A percentile compares a stretch with the other conserved stretches of the same genome.
phyloP scores from a whole-genome alignment of 2,888 invertebrate genomes.

The Osedax fenrisi region DNA sequence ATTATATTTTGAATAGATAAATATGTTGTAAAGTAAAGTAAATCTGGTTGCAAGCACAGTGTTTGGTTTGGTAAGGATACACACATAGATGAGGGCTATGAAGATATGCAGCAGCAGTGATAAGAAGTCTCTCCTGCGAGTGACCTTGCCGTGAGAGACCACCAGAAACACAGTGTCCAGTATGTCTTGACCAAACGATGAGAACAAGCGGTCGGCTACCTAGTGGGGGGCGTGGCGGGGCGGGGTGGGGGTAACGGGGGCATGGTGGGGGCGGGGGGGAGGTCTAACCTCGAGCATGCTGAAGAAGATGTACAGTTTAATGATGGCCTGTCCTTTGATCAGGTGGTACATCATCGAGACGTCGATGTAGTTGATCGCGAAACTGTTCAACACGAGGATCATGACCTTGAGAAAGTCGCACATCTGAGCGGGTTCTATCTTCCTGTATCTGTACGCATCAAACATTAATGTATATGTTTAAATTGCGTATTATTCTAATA shows the following conservation, averaged over 20 bases:
- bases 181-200: constrained; percentile 80
- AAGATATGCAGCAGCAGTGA: constrained; percentile 77
- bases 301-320: constrained; percentile 96
- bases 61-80: constrained; percentile 82
- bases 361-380: constrained; percentile 76
- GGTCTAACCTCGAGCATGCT: constrained; percentile 84
- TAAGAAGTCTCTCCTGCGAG: constrained; percentile 60
- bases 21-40: too few relatives aligned
- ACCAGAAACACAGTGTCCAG: constrained; percentile 97
- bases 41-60: too few relatives aligned
- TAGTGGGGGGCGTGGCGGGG: constrained; percentile 34
- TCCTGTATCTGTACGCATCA: constrained; percentile 21
- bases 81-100: constrained; percentile 82
- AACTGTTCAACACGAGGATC: constrained; percentile 68
- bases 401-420: constrained; percentile 90
- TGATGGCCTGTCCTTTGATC: constrained; percentile 78
- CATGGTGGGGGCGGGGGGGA: neutral
- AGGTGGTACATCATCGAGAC: constrained; percentile 95
- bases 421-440: constrained; percentile 57
- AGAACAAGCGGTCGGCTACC: constrained; percentile 78
- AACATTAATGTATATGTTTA: too few relatives aligned
- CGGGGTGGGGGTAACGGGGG: neutral
- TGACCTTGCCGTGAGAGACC: constrained; percentile 74
- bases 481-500: too few relatives aligned
- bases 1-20: too few relatives aligned